Percentiles rank a stretch among this genome's conserved stretches.
Conservation (phyloP, 2,797 vertebrate genomes). For the Eidolon dupreanum region DNA sequence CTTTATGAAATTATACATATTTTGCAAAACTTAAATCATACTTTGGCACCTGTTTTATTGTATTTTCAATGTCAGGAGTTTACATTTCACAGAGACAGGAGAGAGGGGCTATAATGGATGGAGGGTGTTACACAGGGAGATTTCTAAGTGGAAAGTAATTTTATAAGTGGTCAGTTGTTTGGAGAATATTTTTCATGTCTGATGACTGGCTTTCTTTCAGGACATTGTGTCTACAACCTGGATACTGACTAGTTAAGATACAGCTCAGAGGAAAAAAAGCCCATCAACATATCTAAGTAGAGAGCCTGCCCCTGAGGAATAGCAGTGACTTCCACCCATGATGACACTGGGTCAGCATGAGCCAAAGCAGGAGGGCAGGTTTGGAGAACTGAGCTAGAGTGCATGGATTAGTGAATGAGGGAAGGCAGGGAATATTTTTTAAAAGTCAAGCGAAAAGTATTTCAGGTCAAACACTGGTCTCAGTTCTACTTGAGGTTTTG, state of each 20-base stretch:
- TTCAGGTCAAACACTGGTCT: background rate
- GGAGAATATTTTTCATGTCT: background rate
- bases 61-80: background rate
- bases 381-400: background rate
- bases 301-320: background rate
- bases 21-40: conserved; percentile 32
- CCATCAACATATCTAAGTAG: background rate
- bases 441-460: background rate
- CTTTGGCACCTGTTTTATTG: background rate
- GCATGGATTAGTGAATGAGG: background rate
- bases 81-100: background rate
- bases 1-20: background rate
- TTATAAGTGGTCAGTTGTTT: background rate
- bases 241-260: background rate
- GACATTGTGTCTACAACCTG: background rate
- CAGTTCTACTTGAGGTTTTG: background rate
- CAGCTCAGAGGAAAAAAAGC: background rate
- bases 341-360: background rate
- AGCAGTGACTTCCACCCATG: background rate
- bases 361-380: background rate
- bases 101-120: background rate
- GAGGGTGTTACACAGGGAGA: background rate
- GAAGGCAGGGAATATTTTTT: background rate
- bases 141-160: background rate
- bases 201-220: background rate